Evolutionary conservation across 2,113 vertebrate genomes (phyloP).

Genomic region (Nesoenas mayeri): DNA sequence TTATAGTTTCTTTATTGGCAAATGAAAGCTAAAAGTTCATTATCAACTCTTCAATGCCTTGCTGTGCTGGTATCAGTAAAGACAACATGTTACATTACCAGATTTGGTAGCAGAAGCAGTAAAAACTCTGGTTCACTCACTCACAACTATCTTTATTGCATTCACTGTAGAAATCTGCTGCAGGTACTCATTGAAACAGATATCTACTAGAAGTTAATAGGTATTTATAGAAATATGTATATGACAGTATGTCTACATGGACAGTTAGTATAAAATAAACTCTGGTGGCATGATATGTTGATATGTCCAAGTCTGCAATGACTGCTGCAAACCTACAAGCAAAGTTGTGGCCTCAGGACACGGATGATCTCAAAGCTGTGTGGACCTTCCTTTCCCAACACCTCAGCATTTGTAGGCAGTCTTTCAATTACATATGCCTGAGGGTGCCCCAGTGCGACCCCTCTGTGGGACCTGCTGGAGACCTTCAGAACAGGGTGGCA

Average conservation of each 20-base stretch:
- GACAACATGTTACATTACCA: background rate
- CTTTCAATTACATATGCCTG: accelerated
- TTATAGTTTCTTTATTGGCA: background rate
- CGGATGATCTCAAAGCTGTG: background rate
- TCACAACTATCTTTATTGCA: background rate
- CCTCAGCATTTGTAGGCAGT: background rate
- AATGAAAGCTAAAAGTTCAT: background rate
- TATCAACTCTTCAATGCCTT: background rate
- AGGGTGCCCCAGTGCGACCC: accelerated
- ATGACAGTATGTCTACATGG: background rate
- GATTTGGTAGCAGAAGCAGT: background rate
- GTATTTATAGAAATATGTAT: background rate
- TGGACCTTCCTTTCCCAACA: background rate
- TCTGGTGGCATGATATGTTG: background rate
- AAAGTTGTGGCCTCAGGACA: background rate
- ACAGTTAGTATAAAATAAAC: background rate
- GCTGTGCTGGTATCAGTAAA: background rate
- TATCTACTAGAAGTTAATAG: background rate
- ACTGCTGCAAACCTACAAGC: background rate
- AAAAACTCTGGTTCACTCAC: background rate
- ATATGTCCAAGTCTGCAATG: background rate
- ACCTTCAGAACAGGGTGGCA: background rate
- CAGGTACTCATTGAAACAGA: background rate
- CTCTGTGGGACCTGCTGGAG: background rate
- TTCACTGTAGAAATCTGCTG: background rate